Conservation (phyloP, 2,113 vertebrate species). For the Antechinus flavipes region DNA sequence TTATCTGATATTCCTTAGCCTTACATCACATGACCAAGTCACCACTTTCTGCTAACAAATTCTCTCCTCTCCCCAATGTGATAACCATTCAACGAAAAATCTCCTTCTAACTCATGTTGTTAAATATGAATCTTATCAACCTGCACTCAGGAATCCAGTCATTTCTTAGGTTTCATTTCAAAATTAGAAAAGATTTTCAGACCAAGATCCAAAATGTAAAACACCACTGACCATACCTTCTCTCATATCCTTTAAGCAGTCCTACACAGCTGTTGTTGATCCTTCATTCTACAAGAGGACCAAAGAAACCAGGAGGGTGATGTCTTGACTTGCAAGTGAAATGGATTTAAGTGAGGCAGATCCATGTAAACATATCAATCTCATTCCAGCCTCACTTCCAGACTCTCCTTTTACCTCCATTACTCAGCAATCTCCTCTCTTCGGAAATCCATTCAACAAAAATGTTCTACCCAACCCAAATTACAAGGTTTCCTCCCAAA, state of each 20-base stretch:
- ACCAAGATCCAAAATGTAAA: not conserved
- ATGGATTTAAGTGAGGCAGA: too few relatives aligned
- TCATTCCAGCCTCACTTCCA: not conserved
- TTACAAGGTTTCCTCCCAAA: not conserved
- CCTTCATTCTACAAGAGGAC: too few relatives aligned
- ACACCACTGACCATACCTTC: not conserved
- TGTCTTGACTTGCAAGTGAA: too few relatives aligned
- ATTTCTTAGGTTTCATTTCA: conserved; percentile 26
- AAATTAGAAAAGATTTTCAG: conserved; percentile 35
- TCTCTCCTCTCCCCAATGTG: not conserved
- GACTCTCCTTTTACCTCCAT: not conserved
- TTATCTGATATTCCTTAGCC: not conserved
- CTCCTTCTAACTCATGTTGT: not conserved
- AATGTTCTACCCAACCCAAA: not conserved
- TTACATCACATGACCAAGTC: not conserved
- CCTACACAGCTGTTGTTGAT: too few relatives aligned
- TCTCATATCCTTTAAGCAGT: not conserved
- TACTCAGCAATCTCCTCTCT: not conserved
- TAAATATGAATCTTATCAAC: not conserved
- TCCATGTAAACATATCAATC: too few relatives aligned
- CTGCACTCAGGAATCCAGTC: not conserved
- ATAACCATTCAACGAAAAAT: not conserved
- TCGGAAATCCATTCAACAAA: not conserved
- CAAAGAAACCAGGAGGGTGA: too few relatives aligned
- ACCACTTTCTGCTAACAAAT: not conserved